Conservation (phyloP, 2,888 invertebrate genomes). For the Hypomecis punctinalis region DNA sequence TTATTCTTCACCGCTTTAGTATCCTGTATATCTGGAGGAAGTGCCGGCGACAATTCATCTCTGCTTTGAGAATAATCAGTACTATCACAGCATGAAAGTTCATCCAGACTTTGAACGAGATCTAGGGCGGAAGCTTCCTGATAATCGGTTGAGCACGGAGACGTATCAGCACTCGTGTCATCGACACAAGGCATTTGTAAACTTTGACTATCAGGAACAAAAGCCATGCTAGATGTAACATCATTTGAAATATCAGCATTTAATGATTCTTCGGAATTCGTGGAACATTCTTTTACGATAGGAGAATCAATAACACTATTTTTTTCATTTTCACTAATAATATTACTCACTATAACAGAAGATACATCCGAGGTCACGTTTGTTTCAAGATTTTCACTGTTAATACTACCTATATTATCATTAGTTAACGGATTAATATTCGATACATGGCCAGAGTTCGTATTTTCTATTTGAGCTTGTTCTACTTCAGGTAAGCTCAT, state of each 20-base stretch:
- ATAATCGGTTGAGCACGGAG: conserved; percentile 80
- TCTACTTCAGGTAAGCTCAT: conserved; percentile 74
- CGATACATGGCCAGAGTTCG: conserved; percentile 46
- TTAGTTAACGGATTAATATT: conserved; percentile 46
- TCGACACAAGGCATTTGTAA: conserved; percentile 68
- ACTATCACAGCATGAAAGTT: conserved; percentile 75
- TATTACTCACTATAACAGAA: conserved; percentile 51
- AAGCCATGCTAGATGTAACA: conserved; percentile 79
- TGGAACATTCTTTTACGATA: conserved; percentile 65
- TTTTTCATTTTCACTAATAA: conserved; percentile 63
- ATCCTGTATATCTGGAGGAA: conserved; percentile 33
- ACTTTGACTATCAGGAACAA: conserved; percentile 78
- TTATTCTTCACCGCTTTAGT: conserved; percentile 43
- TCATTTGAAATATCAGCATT: conserved; percentile 78
- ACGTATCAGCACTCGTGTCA: conserved; percentile 77
- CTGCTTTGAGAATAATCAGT: conserved; percentile 79
- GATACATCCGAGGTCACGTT: conserved; percentile 38
- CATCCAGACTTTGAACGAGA: conserved; percentile 73
- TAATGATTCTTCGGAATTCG: conserved; percentile 73
- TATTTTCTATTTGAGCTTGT: conserved; percentile 58
- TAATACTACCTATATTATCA: conserved; percentile 46
- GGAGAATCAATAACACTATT: conserved; percentile 51
- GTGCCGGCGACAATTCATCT: conserved; percentile 59
- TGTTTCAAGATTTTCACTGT: conserved; percentile 34
- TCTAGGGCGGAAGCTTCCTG: conserved; percentile 81